Conservation (phyloP, 1,140 invertebrate genomes). For the Phortica variegata region DNA sequence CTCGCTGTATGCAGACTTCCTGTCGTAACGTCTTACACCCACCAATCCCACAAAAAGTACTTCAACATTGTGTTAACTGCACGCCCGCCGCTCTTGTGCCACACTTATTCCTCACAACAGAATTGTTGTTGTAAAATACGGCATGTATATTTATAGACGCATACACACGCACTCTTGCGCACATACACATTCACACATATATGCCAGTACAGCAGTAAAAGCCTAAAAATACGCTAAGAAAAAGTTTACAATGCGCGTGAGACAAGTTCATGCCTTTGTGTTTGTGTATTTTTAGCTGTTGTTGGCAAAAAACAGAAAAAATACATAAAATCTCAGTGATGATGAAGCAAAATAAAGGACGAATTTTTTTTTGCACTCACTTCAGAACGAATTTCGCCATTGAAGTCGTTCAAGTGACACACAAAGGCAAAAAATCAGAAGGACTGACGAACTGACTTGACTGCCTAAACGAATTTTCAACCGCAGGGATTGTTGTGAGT, state of each 20-base stretch:
- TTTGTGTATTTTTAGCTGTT: no score
- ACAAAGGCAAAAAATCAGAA: background rate
- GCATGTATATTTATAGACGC: no score
- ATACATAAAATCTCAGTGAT: no score
- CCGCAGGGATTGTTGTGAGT: background rate
- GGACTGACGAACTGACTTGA: conserved; percentile 11
- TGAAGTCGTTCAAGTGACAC: background rate
- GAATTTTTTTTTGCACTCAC: no score
- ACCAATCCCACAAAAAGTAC: background rate
- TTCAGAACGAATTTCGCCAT: background rate
- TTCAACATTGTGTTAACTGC: background rate
- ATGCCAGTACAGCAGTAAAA: no score
- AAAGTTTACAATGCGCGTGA: no score
- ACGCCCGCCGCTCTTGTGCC: background rate
- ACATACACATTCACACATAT: background rate
- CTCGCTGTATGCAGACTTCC: no score
- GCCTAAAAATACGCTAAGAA: no score
- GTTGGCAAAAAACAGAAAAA: no score
- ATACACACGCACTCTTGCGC: background rate
- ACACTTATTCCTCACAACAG: background rate
- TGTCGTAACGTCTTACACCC: background rate
- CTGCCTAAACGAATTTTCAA: conserved; percentile 8
- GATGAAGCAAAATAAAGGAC: no score
- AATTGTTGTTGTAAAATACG: no score
- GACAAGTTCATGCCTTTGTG: no score